These are phyloP conservation scores for Lepidothrix coronata DNA, from an alignment of 2,113 vertebrate genomes.

Conservation along the genomic window DNA sequence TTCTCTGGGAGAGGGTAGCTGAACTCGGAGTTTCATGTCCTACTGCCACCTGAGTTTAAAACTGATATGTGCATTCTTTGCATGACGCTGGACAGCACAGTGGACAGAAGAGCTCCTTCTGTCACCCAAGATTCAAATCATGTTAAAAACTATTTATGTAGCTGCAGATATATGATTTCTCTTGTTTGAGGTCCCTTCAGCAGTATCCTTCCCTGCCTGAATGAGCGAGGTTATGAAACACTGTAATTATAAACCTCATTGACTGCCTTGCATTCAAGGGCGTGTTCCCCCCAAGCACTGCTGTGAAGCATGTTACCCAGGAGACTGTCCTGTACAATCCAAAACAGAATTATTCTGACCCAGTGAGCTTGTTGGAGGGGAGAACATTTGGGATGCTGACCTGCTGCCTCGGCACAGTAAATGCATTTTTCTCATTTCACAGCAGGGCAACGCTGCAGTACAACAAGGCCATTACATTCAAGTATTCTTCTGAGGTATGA, in stretches of 20 bases:
- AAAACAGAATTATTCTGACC: constrained; percentile 63
- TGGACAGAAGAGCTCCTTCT: neutral
- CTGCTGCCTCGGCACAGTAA: constrained; percentile 1
- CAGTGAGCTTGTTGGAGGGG: constrained; percentile 10
- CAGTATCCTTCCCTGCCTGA: constrained; percentile 32
- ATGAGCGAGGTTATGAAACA: constrained; percentile 39
- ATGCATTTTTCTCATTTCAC: constrained; percentile 50
- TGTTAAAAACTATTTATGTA: neutral
- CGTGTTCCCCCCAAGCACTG: constrained; percentile 6
- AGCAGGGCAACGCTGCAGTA: neutral
- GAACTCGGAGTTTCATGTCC: neutral
- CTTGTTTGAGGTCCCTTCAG: neutral
- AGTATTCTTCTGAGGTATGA: constrained; percentile 3
- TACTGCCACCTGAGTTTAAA: neutral
- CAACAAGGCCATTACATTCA: neutral
- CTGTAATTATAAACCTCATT: constrained; percentile 56
- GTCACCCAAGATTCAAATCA: neutral
- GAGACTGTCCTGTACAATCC: constrained; percentile 46
- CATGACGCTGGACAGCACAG: neutral
- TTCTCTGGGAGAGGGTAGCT: neutral
- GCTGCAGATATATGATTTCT: neutral
- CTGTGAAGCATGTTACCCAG: constrained; percentile 37
- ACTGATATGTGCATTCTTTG: neutral
- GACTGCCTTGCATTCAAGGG: constrained; percentile 53
- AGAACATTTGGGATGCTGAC: constrained; percentile 47